A percentile compares a stretch with the other conserved stretches of the same genome.
Evolutionary conservation across 2,888 invertebrate genomes (phyloP).

Genomic region (Eupithecia vulgata): DNA sequence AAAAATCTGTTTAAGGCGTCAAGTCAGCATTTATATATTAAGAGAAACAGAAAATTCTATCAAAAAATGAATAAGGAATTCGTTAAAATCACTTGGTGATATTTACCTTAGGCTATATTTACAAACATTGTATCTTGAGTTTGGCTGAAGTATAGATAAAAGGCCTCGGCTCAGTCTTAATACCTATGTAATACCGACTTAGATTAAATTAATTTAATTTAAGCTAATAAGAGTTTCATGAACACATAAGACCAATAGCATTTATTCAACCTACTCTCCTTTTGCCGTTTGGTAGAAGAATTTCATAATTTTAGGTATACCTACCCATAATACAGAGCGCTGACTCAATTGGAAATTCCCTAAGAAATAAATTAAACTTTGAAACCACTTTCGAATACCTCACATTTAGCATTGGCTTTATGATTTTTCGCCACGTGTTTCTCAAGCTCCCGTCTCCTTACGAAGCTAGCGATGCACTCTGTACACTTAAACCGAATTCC

Average conservation of each 20-base stretch:
- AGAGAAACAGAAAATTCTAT: no score
- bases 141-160: not conserved
- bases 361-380: not conserved
- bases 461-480: constrained; percentile 64
- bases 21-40: no score
- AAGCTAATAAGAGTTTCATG: not conserved
- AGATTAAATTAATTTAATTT: not conserved
- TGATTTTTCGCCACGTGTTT: constrained; percentile 57
- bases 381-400: not conserved
- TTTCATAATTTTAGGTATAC: not conserved
- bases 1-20: no score
- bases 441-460: constrained; percentile 63
- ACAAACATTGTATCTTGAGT: not conserved
- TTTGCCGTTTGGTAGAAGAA: no score
- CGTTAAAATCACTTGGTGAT: no score
- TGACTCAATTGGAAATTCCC: not conserved
- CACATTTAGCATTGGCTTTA: not conserved
- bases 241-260: not conserved
- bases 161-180: not conserved
- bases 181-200: not conserved
- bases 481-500: constrained; percentile 62
- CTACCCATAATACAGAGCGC: not conserved
- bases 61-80: no score
- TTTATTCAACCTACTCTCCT: not conserved
- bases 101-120: not conserved